Conservation (phyloP, 2,797 vertebrate genomes). For the Artibeus jamaicensis region DNA sequence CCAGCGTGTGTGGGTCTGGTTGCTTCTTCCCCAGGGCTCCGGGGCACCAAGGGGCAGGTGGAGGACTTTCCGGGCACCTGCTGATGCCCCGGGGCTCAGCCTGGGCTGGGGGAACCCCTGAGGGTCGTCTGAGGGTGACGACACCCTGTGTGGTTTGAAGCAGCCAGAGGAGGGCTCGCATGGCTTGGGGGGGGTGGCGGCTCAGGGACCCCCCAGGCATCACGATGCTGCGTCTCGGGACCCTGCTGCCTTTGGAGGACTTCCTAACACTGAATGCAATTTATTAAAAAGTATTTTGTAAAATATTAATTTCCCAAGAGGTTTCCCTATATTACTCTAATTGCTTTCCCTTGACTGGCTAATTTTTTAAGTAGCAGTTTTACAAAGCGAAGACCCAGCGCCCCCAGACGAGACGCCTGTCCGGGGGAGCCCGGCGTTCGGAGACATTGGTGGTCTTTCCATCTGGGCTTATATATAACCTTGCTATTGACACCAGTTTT, state of each 20-base stretch:
- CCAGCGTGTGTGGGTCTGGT: fast-evolving
- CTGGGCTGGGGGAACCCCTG: fast-evolving
- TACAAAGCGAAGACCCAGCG: constrained; percentile 30
- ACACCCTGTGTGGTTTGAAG: background rate
- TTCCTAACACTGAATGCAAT: background rate
- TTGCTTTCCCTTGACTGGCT: constrained; percentile 43
- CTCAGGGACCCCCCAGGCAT: fast-evolving
- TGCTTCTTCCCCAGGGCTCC: fast-evolving
- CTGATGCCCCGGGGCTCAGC: background rate
- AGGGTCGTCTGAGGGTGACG: background rate
- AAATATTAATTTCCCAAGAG: constrained; percentile 61
- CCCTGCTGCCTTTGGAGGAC: background rate
- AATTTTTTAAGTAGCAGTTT: constrained; percentile 71
- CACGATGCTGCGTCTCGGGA: fast-evolving
- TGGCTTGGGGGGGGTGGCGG: background rate
- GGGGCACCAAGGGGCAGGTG: fast-evolving
- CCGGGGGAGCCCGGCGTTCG: constrained; percentile 8
- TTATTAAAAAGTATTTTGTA: constrained; percentile 39
- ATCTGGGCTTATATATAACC: constrained; percentile 73
- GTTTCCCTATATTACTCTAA: constrained; percentile 50
- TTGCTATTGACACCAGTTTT: constrained; percentile 79
- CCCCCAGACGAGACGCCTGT: constrained; percentile 45
- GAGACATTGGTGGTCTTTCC: constrained; percentile 55
- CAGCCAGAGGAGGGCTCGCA: fast-evolving
- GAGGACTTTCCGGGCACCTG: background rate